Percentiles rank a stretch among this genome's conserved stretches.
phyloP scores from a whole-genome alignment of 2,113 vertebrate species.

The Paradisaea rubra region DNA sequence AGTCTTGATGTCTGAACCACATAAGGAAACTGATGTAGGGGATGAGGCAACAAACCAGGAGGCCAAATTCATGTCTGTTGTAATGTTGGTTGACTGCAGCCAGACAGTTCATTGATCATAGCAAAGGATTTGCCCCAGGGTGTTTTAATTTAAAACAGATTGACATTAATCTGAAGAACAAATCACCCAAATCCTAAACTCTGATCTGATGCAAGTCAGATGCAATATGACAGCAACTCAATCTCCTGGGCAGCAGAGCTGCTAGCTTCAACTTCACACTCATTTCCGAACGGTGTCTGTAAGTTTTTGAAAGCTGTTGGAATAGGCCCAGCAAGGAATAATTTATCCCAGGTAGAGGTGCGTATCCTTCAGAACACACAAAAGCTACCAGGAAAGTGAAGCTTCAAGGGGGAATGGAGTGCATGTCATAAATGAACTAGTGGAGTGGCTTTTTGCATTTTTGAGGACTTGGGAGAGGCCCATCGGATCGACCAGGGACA shows the following conservation, averaged over 20 bases:
- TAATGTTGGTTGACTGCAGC: conserved; percentile 56
- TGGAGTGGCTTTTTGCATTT: too few relatives aligned
- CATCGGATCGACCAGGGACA: too few relatives aligned
- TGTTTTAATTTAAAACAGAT: conserved; percentile 63
- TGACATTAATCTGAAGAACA: conserved; percentile 62
- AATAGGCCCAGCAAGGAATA: not conserved
- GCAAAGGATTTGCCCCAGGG: conserved; percentile 51
- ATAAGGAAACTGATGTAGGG: conserved; percentile 9
- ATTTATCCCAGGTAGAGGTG: not conserved
- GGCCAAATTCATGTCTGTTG: conserved; percentile 45
- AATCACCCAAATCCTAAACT: conserved; percentile 56
- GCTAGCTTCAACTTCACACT: conserved; percentile 29
- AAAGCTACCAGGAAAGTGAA: not conserved
- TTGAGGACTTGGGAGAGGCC: too few relatives aligned
- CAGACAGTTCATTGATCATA: conserved; percentile 63
- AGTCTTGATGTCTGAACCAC: not conserved
- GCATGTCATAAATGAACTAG: too few relatives aligned
- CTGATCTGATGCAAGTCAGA: conserved; percentile 61
- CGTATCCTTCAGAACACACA: not conserved
- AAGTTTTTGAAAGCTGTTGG: not conserved
- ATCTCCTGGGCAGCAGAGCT: conserved; percentile 49
- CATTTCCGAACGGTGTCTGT: not conserved
- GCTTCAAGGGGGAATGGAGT: not conserved
- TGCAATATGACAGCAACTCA: conserved; percentile 56
- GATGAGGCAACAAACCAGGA: conserved; percentile 34